Base-by-base conservation (phyloP, 2,113 vertebrate genomes). In the Ramphastos sulfuratus region DNA sequence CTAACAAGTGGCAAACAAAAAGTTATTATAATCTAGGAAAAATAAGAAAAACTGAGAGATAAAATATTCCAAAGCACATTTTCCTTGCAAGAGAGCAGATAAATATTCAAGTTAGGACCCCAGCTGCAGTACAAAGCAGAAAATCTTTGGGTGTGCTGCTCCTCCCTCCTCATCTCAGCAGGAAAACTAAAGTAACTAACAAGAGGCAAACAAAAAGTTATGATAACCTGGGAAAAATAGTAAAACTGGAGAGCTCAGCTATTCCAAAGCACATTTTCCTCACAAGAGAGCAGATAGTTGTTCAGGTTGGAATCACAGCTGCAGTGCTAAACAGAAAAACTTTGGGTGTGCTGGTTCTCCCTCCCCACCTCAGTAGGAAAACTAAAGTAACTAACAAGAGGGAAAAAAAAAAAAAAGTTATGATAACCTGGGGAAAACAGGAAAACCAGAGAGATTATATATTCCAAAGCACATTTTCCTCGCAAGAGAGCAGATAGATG, bases 391-490 rank as follows among this genome's bases (percentile, higher is more conserved):
- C 72, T 54, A 74, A 78, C 60, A 54, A 60, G 65, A 6, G 4
- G 76, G n/a, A n/a, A n/a, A n/a, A n/a, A 67, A 83, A 92, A 87
- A 65, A 87, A 37, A 72, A 96, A 93, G 65, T 89, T 72, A 88
- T 54, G 35, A 7, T 13, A 52, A 52, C 20, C 50, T 69, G 61
- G 73, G 93, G 67, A 13, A 74, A 56, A 25, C 15, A 48, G 52
- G 28, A 84, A 84, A 4, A 3, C 52, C 27, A 3, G 9, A 7
- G 39, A 69, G 33, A 78, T 17, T 67, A 87, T 15, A 19, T 11
- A 35, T 31, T 55, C 11, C 31, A 37, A 80, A 84, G 48, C 5
- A 21, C 9, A 14, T 85, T 65, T 89, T 21, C 46, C 87, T 80
- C n/a, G 12, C 46, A 27, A 55, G 10, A 2, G 6, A 54, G 5